These are phyloP conservation scores for Netelia melanura DNA, from an alignment of 2,888 invertebrate genomes.

Conservation along the genomic window DNA sequence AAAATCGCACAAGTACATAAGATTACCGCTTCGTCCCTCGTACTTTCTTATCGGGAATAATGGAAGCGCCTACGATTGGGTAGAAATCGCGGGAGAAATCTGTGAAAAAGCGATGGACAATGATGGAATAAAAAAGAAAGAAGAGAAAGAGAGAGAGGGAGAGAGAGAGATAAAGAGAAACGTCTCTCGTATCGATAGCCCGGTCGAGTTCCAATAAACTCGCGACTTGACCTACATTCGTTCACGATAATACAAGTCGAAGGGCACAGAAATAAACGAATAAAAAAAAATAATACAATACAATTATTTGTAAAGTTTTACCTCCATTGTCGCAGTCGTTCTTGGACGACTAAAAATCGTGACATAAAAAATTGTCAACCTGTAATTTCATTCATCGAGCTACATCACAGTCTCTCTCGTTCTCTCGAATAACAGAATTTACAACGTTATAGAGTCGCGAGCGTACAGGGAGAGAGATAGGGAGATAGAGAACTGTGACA, in stretches of 20 bases:
- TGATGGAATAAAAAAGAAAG: constrained; percentile 4
- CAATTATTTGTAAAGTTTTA: neutral
- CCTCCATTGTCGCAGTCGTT: neutral
- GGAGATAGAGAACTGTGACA: constrained; percentile 16
- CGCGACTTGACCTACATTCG: no score
- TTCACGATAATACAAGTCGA: no score
- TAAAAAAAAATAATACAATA: no score
- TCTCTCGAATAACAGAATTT: constrained; percentile 54
- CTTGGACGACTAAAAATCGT: constrained; percentile 17
- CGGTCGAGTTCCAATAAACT: constrained; percentile 13
- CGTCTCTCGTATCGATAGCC: constrained; percentile 19
- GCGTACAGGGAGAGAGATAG: neutral
- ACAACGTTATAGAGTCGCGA: neutral
- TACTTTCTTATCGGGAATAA: constrained; percentile 47
- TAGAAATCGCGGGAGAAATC: constrained; percentile 27
- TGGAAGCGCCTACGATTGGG: constrained; percentile 20
- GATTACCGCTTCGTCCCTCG: constrained; percentile 33
- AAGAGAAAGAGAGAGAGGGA: constrained; percentile 15
- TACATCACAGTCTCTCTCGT: constrained; percentile 18
- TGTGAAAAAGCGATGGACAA: constrained; percentile 27
- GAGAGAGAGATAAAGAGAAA: neutral
- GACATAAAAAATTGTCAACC: constrained; percentile 17
- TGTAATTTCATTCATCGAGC: constrained; percentile 43
- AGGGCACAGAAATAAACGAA: no score
- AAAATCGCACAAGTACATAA: constrained; percentile 27